Base-by-base conservation (phyloP, 2,888 invertebrate genomes). In the Phortica okadai region DNA sequence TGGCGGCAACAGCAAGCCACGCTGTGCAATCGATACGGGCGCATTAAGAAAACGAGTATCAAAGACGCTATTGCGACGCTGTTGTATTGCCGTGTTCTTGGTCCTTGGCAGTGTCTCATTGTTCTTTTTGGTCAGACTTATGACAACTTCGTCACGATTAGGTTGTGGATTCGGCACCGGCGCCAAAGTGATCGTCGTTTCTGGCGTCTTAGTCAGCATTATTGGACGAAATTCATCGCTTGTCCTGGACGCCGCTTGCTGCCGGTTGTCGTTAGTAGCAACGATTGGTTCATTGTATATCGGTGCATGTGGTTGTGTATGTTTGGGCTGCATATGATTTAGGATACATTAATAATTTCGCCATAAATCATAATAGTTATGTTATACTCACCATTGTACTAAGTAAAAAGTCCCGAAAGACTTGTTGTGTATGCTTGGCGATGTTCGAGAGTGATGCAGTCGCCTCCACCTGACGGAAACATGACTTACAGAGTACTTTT, bases 401-500 rank as follows among this genome's bases (percentile, higher is more conserved):
- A 7, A 85, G 78, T 14, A 90, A 69, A 77, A 89, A 90, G 72
- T 90, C 90, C 0, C 80, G 83, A 67, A 91, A 89, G 1, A 90
- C 89, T 10, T 83, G 82, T 72, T 90, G 90, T 1, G 91, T 90
- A 21, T 91, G 89, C 67, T 85, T 86, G n/a, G 90, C 91, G 59
- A 91, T 90, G 59, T 89, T 89, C 0, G 90, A 89, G 2, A 90
- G 82, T 0, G 90, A 89, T 1, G 91, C 90, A 0, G 91, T 89
- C 0, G 91, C 91, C 80, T 91, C 91, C 73, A 90, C 87, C 76
- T 90, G 90, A 0, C 91, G 90, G 76, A 88, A 91, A 74, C 90
- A 90, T 2, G 86, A 83, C 74, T 89, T 90, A 45, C 90, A 90
- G 0, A 90, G 82, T 4, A 90, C 89, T 77, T 91, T 90, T 4